Evolutionary conservation across 2,888 invertebrate species (phyloP), one percentile per base, ranked within the genome.

Genomic region (Phyllotreta cruciferae): DNA sequence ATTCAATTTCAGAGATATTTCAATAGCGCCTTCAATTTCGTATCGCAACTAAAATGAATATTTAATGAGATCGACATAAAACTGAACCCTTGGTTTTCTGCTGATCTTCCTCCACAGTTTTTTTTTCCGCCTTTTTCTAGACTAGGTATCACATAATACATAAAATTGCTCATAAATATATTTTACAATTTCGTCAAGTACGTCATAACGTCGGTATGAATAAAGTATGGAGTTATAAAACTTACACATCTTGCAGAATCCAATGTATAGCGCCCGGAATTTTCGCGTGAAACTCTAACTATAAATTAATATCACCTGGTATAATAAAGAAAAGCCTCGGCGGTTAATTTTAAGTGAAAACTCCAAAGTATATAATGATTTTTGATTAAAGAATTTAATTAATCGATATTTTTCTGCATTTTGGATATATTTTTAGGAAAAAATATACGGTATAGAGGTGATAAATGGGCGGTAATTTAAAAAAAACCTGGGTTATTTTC

Each of bases 171-270:
- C 74, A 75, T 78, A 79, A 78, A 79, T 78, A 79, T 77, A 78
- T 79, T 79, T 79, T 78, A 79, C 79, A 78, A 79, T 79, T 80
- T 78, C 74, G 78, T 77, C 78, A 77, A 79, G 78, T 79, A 70
- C 71, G 73, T 73, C 74, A 75, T 77, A 75, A 75, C 74, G 71
- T 61, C 60, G 66, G 67, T 70, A 77, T 75, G 76, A 77, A 77
- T 78, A 77, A 76, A 73, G 75, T 74, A 75, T 77, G 72, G 71
- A 72, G 74, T 73, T 74, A 73, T 76, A 75, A 76, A 76, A 74
- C 67, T 66, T 57, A 64, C 63, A 70, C 73, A 69, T 70, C 67
- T 70, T 69, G 71, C 70, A 64, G 70, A 73, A 73, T 72, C 72
- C 71, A 70, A 71, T 69, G 34, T 50, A 36, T 10, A 11, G n/a